Evolutionary conservation across 2,113 vertebrate genomes (phyloP).

Genomic region (Odocoileus virginianus): DNA sequence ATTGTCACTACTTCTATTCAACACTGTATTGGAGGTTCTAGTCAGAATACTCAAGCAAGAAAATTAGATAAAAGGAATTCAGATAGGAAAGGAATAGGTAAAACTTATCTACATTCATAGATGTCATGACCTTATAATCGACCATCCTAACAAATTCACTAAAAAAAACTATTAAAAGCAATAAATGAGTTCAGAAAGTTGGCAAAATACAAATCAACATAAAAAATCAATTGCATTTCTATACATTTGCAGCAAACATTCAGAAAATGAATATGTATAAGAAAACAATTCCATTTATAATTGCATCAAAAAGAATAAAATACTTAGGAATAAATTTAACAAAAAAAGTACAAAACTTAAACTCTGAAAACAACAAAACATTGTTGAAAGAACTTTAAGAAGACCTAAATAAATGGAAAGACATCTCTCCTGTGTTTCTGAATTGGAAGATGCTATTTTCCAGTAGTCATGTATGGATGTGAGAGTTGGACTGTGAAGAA

Average conservation of each 20-base stretch:
- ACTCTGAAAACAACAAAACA: slow-evolving; percentile 31
- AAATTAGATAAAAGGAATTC: background rate
- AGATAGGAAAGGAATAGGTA: background rate
- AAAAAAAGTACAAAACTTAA: background rate
- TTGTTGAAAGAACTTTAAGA: background rate
- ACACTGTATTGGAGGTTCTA: background rate
- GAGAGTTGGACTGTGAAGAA: too few species aligned
- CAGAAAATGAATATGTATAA: background rate
- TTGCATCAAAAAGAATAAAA: background rate
- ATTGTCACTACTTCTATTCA: background rate
- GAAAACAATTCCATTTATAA: background rate
- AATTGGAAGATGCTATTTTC: background rate
- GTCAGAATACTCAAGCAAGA: background rate
- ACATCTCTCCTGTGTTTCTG: background rate
- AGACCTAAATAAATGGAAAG: background rate
- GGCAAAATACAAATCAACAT: slow-evolving; percentile 5
- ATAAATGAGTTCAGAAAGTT: background rate
- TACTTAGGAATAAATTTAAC: slow-evolving; percentile 4
- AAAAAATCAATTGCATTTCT: background rate
- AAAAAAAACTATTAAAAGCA: background rate
- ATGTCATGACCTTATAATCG: background rate
- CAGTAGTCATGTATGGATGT: too few species aligned
- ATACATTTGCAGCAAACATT: background rate
- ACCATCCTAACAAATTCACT: background rate
- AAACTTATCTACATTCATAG: background rate